Base-by-base conservation (phyloP, 2,113 vertebrate species). In the Hylia prasina region DNA sequence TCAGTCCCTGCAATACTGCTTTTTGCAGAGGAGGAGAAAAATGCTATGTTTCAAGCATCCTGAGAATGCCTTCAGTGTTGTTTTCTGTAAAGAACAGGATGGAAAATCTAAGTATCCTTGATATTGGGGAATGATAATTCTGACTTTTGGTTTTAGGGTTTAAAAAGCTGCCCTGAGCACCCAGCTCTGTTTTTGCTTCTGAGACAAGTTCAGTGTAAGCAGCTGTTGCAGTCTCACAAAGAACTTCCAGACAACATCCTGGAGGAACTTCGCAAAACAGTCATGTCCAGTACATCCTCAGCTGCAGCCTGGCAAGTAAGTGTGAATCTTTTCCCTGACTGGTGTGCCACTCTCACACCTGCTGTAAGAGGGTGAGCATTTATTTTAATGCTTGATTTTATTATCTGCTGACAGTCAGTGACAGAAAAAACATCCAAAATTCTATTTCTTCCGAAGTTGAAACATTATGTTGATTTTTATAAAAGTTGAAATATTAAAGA, bases 291-390 rank as follows among this genome's bases (percentile, higher is more conserved):
- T 90, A 98, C 98, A 27, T 93, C 98, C n/a, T 99, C 98, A 44
- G 83, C 99, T 58, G 97, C 98, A 15, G 99, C 98, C 7, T 99
- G 99, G 99, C 99, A 99, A 47, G 99, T 99, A 97, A 98, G 98
- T 97, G 21, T 70, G 40, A 18, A 21, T 89, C 40, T 35, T 87
- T 33, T 68, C 33, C 22, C 13, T 65, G 17, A 14, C 31, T 37
- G 16, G 7, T 89, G 13, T 56, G 22, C 47, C 2, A 1, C 6
- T 45, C 31, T 65, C 24, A 13, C 3, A 5, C 15, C 15, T 54
- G 4, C 28, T 53, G 0, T 6, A 15, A 8, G 13, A 14, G 39
- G 9, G 3, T 17, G 25, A 75, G 10, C 16, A 5, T 69, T 82
- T 22, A 2, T 61, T 86, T 92, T 19, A 10, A 7, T 78, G 23